Percentiles rank a stretch among this genome's conserved stretches.
phyloP scores from a whole-genome alignment of 2,888 invertebrate species.

The Tridacna crocea region DNA sequence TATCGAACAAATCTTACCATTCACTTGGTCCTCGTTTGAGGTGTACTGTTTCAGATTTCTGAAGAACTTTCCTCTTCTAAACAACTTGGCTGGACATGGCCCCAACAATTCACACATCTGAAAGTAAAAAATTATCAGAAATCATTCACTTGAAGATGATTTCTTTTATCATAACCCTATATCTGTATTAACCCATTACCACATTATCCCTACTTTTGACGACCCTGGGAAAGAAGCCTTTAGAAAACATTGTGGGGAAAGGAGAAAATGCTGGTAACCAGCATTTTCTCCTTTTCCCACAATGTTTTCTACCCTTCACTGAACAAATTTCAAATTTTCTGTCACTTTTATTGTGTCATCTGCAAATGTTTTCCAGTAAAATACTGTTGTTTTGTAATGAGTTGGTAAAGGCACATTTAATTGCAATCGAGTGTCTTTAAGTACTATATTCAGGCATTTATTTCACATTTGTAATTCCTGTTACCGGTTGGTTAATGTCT shows the following conservation, averaged over 20 bases:
- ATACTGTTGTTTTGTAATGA: too few relatives aligned
- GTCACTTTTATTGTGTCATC: too few relatives aligned
- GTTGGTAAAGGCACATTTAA: too few relatives aligned
- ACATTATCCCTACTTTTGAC: too few relatives aligned
- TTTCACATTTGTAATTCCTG: too few relatives aligned
- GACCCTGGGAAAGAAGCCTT: background rate
- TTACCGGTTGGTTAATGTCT: too few relatives aligned
- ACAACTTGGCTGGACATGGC: constrained; percentile 73
- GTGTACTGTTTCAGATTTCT: constrained; percentile 65
- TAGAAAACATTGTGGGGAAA: background rate
- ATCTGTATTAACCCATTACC: background rate
- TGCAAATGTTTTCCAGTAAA: too few relatives aligned
- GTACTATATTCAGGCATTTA: too few relatives aligned
- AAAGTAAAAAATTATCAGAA: constrained; percentile 47
- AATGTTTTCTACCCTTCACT: background rate
- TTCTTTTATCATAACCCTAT: background rate
- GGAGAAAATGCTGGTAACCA: background rate
- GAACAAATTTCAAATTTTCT: background rate
- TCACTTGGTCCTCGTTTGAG: constrained; percentile 40
- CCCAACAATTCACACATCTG: constrained; percentile 69
- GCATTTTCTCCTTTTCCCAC: background rate
- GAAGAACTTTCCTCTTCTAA: constrained; percentile 77
- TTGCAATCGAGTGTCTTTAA: too few relatives aligned
- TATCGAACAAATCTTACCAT: constrained; percentile 50
- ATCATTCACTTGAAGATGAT: background rate